A percentile compares a stretch with the other conserved stretches of the same genome.
These are phyloP conservation scores for Brachycybe producta DNA, from an alignment of 2,888 invertebrate genomes.

Conservation along the genomic window DNA sequence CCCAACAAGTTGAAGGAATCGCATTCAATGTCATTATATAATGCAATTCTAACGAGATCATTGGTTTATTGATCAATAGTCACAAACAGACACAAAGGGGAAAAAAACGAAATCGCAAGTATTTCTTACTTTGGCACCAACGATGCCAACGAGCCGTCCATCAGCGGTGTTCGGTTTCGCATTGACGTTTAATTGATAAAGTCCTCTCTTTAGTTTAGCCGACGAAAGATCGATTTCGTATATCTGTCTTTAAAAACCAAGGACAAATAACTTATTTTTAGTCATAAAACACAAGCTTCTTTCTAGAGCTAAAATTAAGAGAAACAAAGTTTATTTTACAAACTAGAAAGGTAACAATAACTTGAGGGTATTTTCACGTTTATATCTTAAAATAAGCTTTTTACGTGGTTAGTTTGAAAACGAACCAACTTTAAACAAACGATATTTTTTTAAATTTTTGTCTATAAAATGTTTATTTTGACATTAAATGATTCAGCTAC, in stretches of 20 bases:
- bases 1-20: too few species aligned
- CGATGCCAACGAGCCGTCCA: conserved; percentile 41
- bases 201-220: conserved; percentile 64
- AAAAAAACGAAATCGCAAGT: background rate
- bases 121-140: conserved; percentile 38
- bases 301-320: background rate
- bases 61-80: background rate
- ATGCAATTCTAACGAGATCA: too few species aligned
- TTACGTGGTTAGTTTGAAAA: too few species aligned
- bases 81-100: background rate
- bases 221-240: conserved; percentile 64
- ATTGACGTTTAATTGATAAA: conserved; percentile 66
- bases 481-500: too few species aligned
- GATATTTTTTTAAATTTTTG: too few species aligned
- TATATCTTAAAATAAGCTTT: too few species aligned
- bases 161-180: conserved; percentile 51
- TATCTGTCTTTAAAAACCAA: conserved; percentile 43
- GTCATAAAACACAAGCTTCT: background rate
- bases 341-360: too few species aligned
- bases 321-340: too few species aligned
- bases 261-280: background rate
- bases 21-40: too few species aligned
- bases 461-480: too few species aligned
- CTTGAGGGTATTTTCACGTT: too few species aligned
- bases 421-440: too few species aligned